Evolutionary conservation across 1,140 invertebrate species (phyloP).

Genomic region (Drosophila tropicalis): DNA sequence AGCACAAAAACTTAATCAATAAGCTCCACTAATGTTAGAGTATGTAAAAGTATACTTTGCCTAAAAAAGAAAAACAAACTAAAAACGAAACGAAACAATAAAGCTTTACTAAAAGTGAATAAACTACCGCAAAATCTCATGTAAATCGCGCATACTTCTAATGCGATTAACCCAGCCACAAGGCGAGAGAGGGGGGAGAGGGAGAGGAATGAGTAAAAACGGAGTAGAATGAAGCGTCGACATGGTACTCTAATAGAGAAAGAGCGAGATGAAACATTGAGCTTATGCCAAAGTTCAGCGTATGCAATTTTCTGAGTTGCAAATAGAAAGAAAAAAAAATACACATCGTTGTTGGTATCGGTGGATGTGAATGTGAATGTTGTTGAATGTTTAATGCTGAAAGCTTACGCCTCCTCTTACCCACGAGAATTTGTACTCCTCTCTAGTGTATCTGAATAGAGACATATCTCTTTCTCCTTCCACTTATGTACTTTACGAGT

Average conservation of each 20-base stretch:
- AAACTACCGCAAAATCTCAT: conserved; percentile 46
- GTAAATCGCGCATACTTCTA: conserved; percentile 47
- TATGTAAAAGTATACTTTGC: neutral
- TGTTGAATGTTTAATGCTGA: conserved; percentile 56
- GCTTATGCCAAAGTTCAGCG: conserved; percentile 51
- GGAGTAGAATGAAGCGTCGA: neutral
- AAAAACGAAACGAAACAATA: conserved; percentile 5
- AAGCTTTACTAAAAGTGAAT: conserved; percentile 9
- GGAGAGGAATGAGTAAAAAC: neutral
- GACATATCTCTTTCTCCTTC: neutral
- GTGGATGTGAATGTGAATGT: conserved; percentile 27
- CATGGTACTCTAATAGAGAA: neutral
- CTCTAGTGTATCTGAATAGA: neutral
- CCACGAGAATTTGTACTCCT: neutral
- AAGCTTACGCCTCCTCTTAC: conserved; percentile 23
- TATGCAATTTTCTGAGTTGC: conserved; percentile 35
- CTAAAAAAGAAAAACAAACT: conserved; percentile 28
- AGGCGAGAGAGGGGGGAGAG: neutral
- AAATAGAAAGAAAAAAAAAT: conserved; percentile 34
- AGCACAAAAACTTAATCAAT: too few species aligned
- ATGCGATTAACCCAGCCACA: conserved; percentile 44
- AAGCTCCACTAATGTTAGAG: too few species aligned
- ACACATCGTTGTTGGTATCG: conserved; percentile 24
- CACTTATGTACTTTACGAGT: conserved; percentile 16
- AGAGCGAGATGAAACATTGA: conserved; percentile 9